Conservation (phyloP, 2,888 invertebrate genomes). For the Prenolepis imparis region DNA sequence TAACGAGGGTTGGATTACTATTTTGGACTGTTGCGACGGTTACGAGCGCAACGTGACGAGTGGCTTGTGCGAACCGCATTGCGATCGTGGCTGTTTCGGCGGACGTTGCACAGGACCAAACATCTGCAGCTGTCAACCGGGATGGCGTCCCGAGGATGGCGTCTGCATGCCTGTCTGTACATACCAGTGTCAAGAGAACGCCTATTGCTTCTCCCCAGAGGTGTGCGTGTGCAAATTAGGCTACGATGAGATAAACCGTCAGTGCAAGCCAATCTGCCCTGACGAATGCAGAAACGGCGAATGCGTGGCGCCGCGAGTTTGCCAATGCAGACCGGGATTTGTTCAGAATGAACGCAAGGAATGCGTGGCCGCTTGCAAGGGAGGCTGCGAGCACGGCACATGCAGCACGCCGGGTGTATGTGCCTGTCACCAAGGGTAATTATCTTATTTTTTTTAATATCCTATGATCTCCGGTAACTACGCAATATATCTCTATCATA, state of each 20-base stretch:
- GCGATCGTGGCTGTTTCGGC: conserved; percentile 90
- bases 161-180: conserved; percentile 89
- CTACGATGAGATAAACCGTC: conserved; percentile 86
- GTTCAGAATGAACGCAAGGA: conserved; percentile 75
- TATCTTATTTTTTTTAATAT: background rate
- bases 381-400: conserved; percentile 82
- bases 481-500: background rate
- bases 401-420: conserved; percentile 82
- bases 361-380: conserved; percentile 83
- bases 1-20: conserved; percentile 77
- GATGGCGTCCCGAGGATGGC: conserved; percentile 89
- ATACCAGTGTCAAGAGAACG: conserved; percentile 87
- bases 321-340: conserved; percentile 81
- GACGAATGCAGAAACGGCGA: conserved; percentile 83
- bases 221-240: conserved; percentile 88
- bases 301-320: conserved; percentile 81
- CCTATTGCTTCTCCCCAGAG: conserved; percentile 88
- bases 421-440: conserved; percentile 81
- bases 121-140: conserved; percentile 89
- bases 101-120: conserved; percentile 90
- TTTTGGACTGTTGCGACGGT: conserved; percentile 90
- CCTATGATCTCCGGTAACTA: background rate
- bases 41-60: conserved; percentile 88
- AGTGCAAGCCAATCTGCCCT: conserved; percentile 86
- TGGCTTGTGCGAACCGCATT: conserved; percentile 89